Evolutionary conservation across 2,888 invertebrate genomes (phyloP), one percentile per base, ranked within the genome.

Genomic region (Acanthosepion esculentum): DNA sequence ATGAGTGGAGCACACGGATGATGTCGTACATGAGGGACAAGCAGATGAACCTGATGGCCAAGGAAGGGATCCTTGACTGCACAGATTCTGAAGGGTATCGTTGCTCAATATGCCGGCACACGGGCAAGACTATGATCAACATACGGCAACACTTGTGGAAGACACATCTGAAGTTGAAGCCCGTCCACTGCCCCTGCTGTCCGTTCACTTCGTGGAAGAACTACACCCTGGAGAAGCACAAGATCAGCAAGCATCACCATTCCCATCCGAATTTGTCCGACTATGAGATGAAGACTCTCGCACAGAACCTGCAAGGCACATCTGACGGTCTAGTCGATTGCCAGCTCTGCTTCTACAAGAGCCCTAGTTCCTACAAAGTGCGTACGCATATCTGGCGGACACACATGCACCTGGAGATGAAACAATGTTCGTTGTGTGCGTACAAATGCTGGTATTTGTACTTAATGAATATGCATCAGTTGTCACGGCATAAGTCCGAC

Each of bases 131-230:
- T 15, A 94, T 55, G 64, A 64, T 94, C 29, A 94, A 55, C 59
- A 94, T 94, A 5, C 55, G 64, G 41, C 59, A 94, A 53, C 94
- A 94, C 55, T 8, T 94, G 20, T 94, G 94, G 94, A 94, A 94
- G 26, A 64, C 64, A 1, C 94, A 94, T 15, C 64, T 94, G n/a
- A 55, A 94, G 41, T 41, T 94, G 55, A 94, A 94, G 41, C 94
- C 59, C 26, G 64, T 59, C 20, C 55, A n/a, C 41, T 94, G 94
- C 33, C 94, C 55, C 12, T 94, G 64, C 12, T 94, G 94, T 26
- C 94, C 94, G 26, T 94, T 59, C 64, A 94, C 94, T 41, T 94
- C 94, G 41, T 94, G 94, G 94, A 94, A 59, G 55, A 94, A 94
- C 64, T 64, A 94, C 48, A 64, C 94, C n/a, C 33, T 94, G 55